phyloP scores from a whole-genome alignment of 2,888 invertebrate genomes.

The Lissonota sp. region DNA sequence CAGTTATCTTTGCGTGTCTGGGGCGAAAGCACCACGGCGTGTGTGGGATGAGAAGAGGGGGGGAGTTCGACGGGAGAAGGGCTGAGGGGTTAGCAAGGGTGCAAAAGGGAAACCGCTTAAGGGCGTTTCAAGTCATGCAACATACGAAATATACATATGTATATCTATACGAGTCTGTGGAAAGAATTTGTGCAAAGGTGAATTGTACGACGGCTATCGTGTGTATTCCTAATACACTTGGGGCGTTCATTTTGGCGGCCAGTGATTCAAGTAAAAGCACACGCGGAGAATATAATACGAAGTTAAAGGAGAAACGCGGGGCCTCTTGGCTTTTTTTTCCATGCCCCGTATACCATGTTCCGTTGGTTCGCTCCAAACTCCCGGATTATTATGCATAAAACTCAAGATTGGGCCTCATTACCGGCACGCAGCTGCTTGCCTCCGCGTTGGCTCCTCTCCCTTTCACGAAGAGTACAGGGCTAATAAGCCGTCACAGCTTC shows the following conservation, averaged over 20 bases:
- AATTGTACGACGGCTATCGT: slow-evolving; percentile 56
- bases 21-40: slow-evolving; percentile 21
- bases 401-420: slow-evolving; percentile 79
- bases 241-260: slow-evolving; percentile 54
- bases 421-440: slow-evolving; percentile 80
- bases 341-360: slow-evolving; percentile 2
- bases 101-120: slow-evolving; percentile 50
- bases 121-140: slow-evolving; percentile 44
- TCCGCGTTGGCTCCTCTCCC: slow-evolving; percentile 2
- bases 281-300: slow-evolving; percentile 25
- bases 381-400: slow-evolving; percentile 75
- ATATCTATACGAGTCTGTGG: slow-evolving; percentile 5
- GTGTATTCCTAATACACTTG: slow-evolving; percentile 57
- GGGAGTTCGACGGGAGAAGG: slow-evolving; percentile 26
- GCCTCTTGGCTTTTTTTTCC: slow-evolving; percentile 20
- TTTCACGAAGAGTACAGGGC: slow-evolving; percentile 65
- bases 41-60: slow-evolving; percentile 42
- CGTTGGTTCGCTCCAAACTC: slow-evolving; percentile 43
- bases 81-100: slow-evolving; percentile 27
- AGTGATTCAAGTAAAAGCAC: slow-evolving; percentile 50
- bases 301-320: slow-evolving; percentile 43
- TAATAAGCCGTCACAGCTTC: slow-evolving; percentile 82
- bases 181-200: slow-evolving; percentile 25
- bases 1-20: slow-evolving; percentile 75
- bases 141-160: slow-evolving; percentile 20